Conservation (phyloP, 2,888 invertebrate genomes). For the Eurytoma californica region DNA sequence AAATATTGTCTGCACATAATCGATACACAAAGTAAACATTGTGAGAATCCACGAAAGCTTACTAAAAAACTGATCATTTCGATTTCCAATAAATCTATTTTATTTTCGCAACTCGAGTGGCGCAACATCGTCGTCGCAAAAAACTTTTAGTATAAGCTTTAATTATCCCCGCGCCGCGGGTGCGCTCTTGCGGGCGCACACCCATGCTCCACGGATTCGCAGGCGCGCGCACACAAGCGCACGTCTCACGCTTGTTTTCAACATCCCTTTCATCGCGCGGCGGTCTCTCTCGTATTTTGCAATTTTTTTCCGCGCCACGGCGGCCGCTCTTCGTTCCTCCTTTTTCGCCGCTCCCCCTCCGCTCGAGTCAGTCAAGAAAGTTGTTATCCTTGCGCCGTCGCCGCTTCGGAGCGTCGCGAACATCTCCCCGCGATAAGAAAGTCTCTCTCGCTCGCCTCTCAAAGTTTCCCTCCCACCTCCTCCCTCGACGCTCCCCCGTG, state of each 20-base stretch:
- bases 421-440: conserved; percentile 41
- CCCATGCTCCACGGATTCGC: neutral
- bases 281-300: conserved; percentile 25
- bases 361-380: conserved; percentile 42
- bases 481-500: conserved; percentile 15
- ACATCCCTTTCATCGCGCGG: conserved; percentile 36
- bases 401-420: conserved; percentile 30
- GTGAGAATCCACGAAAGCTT: too few species aligned
- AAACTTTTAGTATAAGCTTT: conserved; percentile 38
- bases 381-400: conserved; percentile 52
- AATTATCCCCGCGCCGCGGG: conserved; percentile 21
- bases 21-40: too few species aligned
- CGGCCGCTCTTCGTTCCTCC: conserved; percentile 10
- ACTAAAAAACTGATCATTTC: neutral
- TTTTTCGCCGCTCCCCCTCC: conserved; percentile 12
- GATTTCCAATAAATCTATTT: neutral
- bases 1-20: too few species aligned
- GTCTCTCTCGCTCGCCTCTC: conserved; percentile 38
- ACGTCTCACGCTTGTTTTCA: conserved; percentile 24
- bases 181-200: too few species aligned
- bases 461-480: conserved; percentile 23
- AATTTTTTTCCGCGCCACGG: conserved; percentile 31
- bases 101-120: conserved; percentile 5
- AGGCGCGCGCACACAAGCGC: neutral
- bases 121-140: neutral